Conservation (phyloP, 2,797 vertebrate genomes). For the Neostethus bicornis region DNA sequence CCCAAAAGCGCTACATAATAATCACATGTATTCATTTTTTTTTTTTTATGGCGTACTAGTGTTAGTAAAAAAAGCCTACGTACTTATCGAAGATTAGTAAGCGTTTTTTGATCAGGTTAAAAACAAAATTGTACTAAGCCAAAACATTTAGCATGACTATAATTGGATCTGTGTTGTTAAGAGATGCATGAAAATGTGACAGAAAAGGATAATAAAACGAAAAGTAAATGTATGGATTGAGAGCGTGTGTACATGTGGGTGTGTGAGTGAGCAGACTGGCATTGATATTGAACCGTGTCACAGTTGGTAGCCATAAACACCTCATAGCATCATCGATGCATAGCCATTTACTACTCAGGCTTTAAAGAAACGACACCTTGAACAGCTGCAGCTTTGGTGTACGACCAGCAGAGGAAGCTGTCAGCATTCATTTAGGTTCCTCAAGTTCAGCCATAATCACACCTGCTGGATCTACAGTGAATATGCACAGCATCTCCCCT, state of each 20-base stretch:
- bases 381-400: slow-evolving; percentile 70
- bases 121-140: slow-evolving; percentile 24
- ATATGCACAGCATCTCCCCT: slow-evolving; percentile 58
- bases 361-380: slow-evolving; percentile 46
- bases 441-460: slow-evolving; percentile 57
- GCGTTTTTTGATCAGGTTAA: slow-evolving; percentile 25
- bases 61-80: slow-evolving; percentile 40
- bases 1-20: slow-evolving; percentile 48
- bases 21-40: slow-evolving; percentile 38
- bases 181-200: slow-evolving; percentile 29
- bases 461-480: slow-evolving; percentile 67
- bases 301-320: slow-evolving; percentile 51
- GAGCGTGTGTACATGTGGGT: too few relatives aligned
- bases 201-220: not conserved
- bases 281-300: slow-evolving; percentile 11
- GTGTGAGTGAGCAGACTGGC: slow-evolving; percentile 5
- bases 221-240: not conserved
- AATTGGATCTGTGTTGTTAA: slow-evolving; percentile 28
- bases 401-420: slow-evolving; percentile 76
- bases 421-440: slow-evolving; percentile 38
- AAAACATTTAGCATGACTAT: slow-evolving; percentile 47
- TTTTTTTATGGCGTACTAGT: slow-evolving; percentile 42
- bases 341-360: slow-evolving; percentile 79
- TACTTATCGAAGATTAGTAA: slow-evolving; percentile 57
- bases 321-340: slow-evolving; percentile 56